A percentile compares a stretch with the other conserved stretches of the same genome.
Evolutionary conservation across 92 coral and sea anemone genomes (phyloP).

Genomic region (Umimayanthus kanabou): DNA sequence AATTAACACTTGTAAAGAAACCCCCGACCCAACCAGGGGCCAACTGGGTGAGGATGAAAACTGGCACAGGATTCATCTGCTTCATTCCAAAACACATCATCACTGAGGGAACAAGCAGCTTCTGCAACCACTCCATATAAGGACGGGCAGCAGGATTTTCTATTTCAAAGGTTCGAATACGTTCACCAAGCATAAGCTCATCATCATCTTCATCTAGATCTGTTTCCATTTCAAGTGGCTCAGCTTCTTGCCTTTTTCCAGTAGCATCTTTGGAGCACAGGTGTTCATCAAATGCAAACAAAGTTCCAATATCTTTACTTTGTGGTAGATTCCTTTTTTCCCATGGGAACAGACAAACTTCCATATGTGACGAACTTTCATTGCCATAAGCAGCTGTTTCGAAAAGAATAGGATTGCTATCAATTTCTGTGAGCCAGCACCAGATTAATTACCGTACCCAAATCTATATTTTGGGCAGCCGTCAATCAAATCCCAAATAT

Average conservation of each 20-base stretch:
- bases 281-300: slow-evolving; percentile 53
- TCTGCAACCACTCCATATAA: slow-evolving; percentile 53
- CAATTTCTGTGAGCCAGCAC: background rate
- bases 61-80: slow-evolving; percentile 56
- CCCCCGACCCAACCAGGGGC: slow-evolving; percentile 79
- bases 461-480: background rate
- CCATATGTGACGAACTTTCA: slow-evolving; percentile 45
- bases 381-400: slow-evolving; percentile 37
- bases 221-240: background rate
- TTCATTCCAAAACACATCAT: slow-evolving; percentile 53
- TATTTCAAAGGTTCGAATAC: background rate
- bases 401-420: background rate
- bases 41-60: slow-evolving; percentile 52
- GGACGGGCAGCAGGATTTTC: background rate
- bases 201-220: background rate
- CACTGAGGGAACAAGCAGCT: slow-evolving; percentile 47
- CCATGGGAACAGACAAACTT: slow-evolving; percentile 56
- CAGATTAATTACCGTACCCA: background rate
- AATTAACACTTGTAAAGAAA: slow-evolving; percentile 34
- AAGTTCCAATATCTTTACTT: slow-evolving; percentile 33
- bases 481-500: no score
- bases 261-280: slow-evolving; percentile 9
- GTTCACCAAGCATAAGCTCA: background rate
- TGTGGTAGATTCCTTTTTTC: slow-evolving; percentile 48
- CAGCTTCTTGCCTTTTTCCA: background rate